These are phyloP conservation scores for Diarsia brunnea DNA, from an alignment of 2,888 invertebrate species.

Conservation along the genomic window DNA sequence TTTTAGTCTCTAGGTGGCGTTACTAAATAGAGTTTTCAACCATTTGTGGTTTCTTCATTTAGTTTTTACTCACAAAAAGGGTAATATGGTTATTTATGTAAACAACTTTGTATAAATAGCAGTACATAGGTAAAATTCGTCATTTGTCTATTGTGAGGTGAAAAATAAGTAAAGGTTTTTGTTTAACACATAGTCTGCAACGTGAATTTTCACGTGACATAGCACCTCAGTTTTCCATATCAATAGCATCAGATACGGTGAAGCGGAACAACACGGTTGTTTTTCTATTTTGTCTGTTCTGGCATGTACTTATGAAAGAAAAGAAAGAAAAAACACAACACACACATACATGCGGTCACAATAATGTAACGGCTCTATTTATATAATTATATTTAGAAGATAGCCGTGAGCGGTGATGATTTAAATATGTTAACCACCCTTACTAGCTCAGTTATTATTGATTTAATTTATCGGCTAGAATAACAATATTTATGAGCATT, in stretches of 20 bases:
- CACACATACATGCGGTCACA: too few species aligned
- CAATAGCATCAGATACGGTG: not conserved
- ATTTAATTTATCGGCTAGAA: constrained; percentile 4
- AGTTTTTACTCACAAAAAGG: constrained; percentile 42
- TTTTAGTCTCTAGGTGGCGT: constrained; percentile 71
- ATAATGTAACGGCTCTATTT: constrained; percentile 36
- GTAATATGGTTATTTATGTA: constrained; percentile 15
- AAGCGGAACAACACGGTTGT: constrained; percentile 13
- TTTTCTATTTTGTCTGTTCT: not conserved
- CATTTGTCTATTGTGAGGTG: constrained; percentile 37
- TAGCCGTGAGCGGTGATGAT: constrained; percentile 7
- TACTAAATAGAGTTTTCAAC: constrained; percentile 50
- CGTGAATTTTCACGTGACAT: constrained; percentile 37
- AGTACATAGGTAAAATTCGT: constrained; percentile 15
- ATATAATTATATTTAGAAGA: constrained; percentile 8
- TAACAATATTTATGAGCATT: constrained; percentile 1
- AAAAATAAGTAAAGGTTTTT: constrained; percentile 43
- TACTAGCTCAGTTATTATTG: constrained; percentile 5
- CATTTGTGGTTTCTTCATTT: constrained; percentile 41
- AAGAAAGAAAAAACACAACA: too few species aligned
- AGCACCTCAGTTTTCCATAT: constrained; percentile 34
- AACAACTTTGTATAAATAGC: constrained; percentile 20
- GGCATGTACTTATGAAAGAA: not conserved
- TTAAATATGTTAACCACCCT: constrained; percentile 4
- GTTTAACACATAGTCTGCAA: constrained; percentile 14